Evolutionary conservation across 2,113 vertebrate species (phyloP).

Genomic region (Ceratotherium simum): DNA sequence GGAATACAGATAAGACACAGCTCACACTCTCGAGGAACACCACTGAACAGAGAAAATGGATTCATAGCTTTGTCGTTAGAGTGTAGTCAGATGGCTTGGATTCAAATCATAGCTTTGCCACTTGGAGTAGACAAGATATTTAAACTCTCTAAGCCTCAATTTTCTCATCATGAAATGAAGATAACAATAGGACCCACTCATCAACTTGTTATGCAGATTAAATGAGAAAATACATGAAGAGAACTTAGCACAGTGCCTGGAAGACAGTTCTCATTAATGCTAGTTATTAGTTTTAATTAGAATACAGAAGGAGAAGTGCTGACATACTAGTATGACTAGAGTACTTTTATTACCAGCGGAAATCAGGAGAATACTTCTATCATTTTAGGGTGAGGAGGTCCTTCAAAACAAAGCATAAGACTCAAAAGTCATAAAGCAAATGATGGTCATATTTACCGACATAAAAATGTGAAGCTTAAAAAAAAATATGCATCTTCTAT

Average conservation of each 20-base stretch:
- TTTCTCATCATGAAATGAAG: not conserved
- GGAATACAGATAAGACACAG: not conserved
- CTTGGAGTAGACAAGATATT: not conserved
- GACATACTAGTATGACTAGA: not conserved
- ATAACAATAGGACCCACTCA: not conserved
- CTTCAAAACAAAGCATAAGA: constrained; percentile 4
- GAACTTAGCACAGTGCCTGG: not conserved
- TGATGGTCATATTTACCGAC: not conserved
- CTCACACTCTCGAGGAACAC: not conserved
- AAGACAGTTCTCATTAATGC: not conserved
- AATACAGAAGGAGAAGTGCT: not conserved
- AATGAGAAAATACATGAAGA: not conserved
- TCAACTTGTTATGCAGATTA: not conserved
- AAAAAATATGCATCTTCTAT: not conserved
- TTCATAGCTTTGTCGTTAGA: not conserved
- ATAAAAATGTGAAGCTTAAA: constrained; percentile 12
- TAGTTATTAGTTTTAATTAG: not conserved
- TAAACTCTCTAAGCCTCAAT: not conserved
- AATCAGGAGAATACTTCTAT: not conserved
- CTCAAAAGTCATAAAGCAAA: not conserved
- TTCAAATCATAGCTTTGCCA: not conserved
- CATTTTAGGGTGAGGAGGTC: not conserved
- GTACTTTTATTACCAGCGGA: not conserved
- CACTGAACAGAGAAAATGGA: not conserved
- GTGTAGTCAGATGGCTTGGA: not conserved